Conservation (phyloP, 2,888 invertebrate genomes). For the Bombylius discolor region DNA sequence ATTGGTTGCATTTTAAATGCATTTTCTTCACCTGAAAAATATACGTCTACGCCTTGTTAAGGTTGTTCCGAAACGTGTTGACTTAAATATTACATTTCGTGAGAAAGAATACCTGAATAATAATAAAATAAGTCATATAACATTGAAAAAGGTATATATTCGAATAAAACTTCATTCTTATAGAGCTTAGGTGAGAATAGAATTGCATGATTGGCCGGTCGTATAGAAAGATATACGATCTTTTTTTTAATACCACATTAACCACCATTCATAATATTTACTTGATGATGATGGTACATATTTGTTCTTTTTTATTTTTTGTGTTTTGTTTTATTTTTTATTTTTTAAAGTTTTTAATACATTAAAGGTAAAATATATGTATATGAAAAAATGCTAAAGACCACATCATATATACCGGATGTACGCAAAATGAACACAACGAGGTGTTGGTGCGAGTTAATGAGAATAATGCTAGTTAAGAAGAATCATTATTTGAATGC, state of each 20-base stretch:
- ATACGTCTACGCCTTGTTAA: constrained; percentile 7
- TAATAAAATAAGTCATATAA: too few species aligned
- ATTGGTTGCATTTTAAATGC: constrained; percentile 2
- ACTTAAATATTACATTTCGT: neutral
- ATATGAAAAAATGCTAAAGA: neutral
- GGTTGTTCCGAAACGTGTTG: neutral
- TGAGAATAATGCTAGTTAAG: neutral
- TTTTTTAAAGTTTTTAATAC: too few species aligned
- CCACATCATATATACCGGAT: neutral
- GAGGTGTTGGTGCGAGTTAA: constrained; percentile 6
- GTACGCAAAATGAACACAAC: constrained; percentile 1
- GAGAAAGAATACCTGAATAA: too few species aligned
- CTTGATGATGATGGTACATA: too few species aligned
- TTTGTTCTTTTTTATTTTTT: too few species aligned
- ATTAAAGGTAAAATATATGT: neutral
- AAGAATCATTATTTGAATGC: too few species aligned
- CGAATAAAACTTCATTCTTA: too few species aligned
- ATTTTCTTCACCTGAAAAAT: neutral
- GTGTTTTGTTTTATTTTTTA: too few species aligned
- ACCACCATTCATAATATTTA: too few species aligned
- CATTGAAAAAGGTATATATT: neutral
- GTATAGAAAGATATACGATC: too few species aligned
- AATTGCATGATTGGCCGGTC: constrained; percentile 4
- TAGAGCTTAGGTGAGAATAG: neutral
- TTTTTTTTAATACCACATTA: too few species aligned